Percentiles rank a stretch among this genome's conserved stretches.
These are phyloP conservation scores for Dione juno DNA, from an alignment of 2,888 invertebrate species.

Conservation along the genomic window DNA sequence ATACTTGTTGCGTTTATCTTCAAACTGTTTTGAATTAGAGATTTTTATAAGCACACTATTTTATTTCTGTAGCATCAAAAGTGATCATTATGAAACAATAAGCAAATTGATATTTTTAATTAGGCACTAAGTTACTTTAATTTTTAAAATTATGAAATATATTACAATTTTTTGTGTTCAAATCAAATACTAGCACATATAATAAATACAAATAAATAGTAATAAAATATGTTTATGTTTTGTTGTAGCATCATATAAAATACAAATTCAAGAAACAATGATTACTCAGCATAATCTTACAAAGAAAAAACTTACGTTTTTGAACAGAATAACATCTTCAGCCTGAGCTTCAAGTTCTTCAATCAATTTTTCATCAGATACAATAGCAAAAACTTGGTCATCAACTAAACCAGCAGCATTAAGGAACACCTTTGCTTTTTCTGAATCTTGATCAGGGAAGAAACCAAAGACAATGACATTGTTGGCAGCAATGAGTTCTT, in stretches of 20 bases:
- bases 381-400: slow-evolving; percentile 94
- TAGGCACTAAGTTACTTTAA: no score
- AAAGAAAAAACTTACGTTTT: slow-evolving; percentile 86
- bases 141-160: no score
- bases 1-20: slow-evolving; percentile 90
- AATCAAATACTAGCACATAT: no score
- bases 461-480: slow-evolving; percentile 95
- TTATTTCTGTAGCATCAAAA: no score
- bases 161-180: no score
- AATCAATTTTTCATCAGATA: slow-evolving; percentile 89
- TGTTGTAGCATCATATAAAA: not conserved
- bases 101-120: no score
- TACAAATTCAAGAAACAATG: not conserved
- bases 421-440: slow-evolving; percentile 92
- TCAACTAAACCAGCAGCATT: slow-evolving; percentile 91
- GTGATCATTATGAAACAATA: no score
- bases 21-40: slow-evolving; percentile 85
- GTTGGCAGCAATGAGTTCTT: slow-evolving; percentile 90
- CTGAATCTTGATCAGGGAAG: slow-evolving; percentile 91
- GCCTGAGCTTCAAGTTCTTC: slow-evolving; percentile 91
- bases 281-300: not conserved
- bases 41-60: no score
- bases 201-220: no score
- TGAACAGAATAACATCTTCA: slow-evolving; percentile 93
- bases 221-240: no score